These are phyloP conservation scores for Bufotes viridis DNA, from an alignment of 2,797 vertebrate genomes.

Conservation along the genomic window DNA sequence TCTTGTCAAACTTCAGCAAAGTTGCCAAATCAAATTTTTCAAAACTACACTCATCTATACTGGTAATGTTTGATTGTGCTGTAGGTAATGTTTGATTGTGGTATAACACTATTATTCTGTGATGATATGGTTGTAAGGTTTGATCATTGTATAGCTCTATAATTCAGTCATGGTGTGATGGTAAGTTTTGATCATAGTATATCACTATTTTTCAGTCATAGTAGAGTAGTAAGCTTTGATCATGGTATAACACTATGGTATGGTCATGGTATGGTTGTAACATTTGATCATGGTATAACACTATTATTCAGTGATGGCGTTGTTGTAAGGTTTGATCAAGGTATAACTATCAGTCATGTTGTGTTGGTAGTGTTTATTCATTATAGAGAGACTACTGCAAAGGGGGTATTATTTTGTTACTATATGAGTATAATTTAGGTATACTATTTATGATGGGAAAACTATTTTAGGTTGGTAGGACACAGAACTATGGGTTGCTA, in stretches of 20 bases:
- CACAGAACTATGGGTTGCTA: not conserved
- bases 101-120: too few species aligned
- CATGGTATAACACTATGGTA: not conserved
- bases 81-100: too few species aligned
- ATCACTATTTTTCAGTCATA: not conserved
- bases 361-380: not conserved
- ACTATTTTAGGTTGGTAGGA: not conserved
- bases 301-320: not conserved
- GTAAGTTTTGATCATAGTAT: not conserved
- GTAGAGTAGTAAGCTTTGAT: not conserved
- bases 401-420: not conserved
- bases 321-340: not conserved
- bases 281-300: not conserved
- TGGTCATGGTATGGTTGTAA: not conserved
- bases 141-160: not conserved
- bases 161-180: not conserved
- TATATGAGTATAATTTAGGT: not conserved
- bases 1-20: too few species aligned
- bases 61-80: too few species aligned
- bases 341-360: too few species aligned
- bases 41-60: too few species aligned
- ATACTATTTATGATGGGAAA: not conserved
- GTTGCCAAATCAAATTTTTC: too few species aligned
- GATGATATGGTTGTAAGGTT: not conserved
- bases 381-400: too few species aligned